Evolutionary conservation across 2,113 vertebrate genomes (phyloP), one percentile per base, ranked within the genome.

Genomic region (Tragelaphus scriptus): DNA sequence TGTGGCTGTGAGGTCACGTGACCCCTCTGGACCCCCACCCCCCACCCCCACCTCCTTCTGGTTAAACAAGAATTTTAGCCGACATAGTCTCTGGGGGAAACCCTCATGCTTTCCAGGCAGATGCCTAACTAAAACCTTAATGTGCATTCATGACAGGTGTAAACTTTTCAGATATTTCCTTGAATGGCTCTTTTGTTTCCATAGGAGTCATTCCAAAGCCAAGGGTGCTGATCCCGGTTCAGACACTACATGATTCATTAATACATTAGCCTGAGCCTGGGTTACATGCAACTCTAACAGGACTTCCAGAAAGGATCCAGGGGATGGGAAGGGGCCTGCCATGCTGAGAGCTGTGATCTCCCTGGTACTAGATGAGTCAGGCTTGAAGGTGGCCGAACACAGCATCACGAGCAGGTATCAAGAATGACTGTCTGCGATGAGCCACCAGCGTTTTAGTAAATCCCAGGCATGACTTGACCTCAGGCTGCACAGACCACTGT

Each of bases 201-300:
- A 26, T 1, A 13, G 63, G 15, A 16, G 4, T 40, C 40, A 5
- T 2, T 61, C 28, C 63, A 53, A 7, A 6, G 21, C 2, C 6
- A 81, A 63, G 23, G 49, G 28, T 0, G 0, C 32, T 19, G 6
- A 4, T 4, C 23, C 15, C 16, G 0, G 4, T 1, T 11, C 16
- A 36, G 56, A 79, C 1, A 12, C 30, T 0, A 7, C 32, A 2
- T 2, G 4, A 6, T 16, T 47, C 23, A 32, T 32, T 13, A 44
- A 23, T 2, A 13, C 0, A 0, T n/a, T 17, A 25, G 51, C 40
- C 85, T 28, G 23, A 1, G 0, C 32, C 30, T 1, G 0, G 21
- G 19, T 80, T 9, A 3, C 2, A 1, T 7, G 40, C 14, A 51
- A 5, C 1, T 13, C 30, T 6, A 10, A 7, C 26, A 30, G 25